Conservation (phyloP, 2,888 invertebrate genomes). For the Pandemis cinnamomeana region DNA sequence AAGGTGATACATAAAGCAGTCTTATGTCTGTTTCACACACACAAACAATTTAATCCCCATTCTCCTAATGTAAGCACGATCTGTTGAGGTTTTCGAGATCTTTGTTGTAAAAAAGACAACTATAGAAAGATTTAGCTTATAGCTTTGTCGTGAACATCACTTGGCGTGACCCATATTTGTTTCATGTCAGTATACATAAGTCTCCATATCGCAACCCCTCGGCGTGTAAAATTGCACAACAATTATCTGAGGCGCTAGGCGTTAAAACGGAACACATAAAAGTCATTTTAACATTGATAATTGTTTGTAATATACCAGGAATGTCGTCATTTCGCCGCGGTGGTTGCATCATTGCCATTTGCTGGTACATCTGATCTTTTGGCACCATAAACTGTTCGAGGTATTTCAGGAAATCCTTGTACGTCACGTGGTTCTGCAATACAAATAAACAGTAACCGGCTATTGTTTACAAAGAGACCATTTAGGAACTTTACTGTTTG, state of each 20-base stretch:
- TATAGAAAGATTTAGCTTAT: background rate
- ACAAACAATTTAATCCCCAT: too few species aligned
- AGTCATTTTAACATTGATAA: background rate
- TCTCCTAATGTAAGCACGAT: too few species aligned
- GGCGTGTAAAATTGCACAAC: background rate
- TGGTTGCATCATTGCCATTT: constrained; percentile 76
- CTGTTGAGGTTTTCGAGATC: too few species aligned
- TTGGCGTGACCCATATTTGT: background rate
- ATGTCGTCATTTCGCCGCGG: constrained; percentile 65
- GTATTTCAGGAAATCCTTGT: constrained; percentile 87
- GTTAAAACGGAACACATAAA: background rate
- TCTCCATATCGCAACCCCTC: background rate
- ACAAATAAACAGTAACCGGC: constrained; percentile 12
- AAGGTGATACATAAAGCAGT: too few species aligned
- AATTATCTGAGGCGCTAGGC: background rate
- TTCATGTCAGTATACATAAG: background rate
- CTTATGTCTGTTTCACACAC: too few species aligned
- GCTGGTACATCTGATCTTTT: constrained; percentile 76
- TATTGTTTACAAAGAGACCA: constrained; percentile 8
- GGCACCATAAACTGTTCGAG: constrained; percentile 86
- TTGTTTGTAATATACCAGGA: constrained; percentile 57
- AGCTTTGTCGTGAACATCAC: background rate
- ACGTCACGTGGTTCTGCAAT: constrained; percentile 87
- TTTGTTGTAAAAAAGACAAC: background rate
- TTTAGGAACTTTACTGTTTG: constrained; percentile 15